These are phyloP conservation scores for Rhynchopsitta pachyrhyncha DNA, from an alignment of 2,113 vertebrate genomes.

Conservation along the genomic window DNA sequence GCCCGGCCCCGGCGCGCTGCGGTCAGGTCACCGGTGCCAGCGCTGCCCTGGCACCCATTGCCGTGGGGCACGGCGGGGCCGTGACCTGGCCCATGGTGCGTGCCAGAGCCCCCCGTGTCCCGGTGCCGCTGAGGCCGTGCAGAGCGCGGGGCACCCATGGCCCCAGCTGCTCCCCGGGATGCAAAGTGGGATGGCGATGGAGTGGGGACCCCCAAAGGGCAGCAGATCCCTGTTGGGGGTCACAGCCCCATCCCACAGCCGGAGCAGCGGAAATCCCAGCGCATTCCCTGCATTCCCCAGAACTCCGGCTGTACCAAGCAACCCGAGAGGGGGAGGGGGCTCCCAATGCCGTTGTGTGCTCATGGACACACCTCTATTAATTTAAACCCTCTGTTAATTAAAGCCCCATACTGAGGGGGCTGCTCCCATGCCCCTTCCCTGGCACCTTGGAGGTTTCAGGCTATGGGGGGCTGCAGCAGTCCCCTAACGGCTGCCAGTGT, in stretches of 20 bases:
- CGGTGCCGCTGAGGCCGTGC: neutral
- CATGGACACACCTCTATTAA: neutral
- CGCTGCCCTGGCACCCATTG: neutral
- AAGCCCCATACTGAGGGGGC: fast-evolving
- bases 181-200: neutral
- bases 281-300: neutral
- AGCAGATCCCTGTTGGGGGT: fast-evolving
- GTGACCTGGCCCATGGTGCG: neutral
- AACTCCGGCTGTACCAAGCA: neutral
- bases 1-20: neutral
- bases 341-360: fast-evolving
- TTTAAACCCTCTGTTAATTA: neutral
- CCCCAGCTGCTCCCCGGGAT: fast-evolving
- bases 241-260: neutral
- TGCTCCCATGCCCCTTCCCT: fast-evolving
- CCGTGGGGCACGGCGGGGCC: neutral
- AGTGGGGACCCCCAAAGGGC: neutral
- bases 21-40: neutral
- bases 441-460: neutral
- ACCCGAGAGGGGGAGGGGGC: neutral
- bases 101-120: fast-evolving
- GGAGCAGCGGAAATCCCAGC: neutral
- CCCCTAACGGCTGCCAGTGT: fast-evolving
- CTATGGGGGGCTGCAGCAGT: neutral
- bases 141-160: neutral